These are phyloP conservation scores for Sphecodes monilicornis DNA, from an alignment of 2,888 invertebrate species.

Conservation along the genomic window DNA sequence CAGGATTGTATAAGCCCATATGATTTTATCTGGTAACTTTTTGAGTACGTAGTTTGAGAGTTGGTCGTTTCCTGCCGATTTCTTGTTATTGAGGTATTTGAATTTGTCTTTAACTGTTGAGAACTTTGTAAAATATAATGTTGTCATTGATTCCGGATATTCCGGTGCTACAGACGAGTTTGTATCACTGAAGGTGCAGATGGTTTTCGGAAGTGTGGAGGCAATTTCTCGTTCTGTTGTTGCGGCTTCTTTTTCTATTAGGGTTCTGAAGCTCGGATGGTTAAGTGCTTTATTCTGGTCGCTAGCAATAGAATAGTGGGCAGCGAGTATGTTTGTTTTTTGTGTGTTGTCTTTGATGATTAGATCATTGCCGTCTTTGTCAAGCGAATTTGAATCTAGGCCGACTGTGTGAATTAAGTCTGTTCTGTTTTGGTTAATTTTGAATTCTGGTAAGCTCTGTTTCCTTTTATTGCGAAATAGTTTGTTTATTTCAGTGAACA, in stretches of 20 bases:
- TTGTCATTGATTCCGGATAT: no score
- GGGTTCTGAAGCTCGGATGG: neutral
- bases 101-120: neutral
- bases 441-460: no score
- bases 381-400: neutral
- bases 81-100: neutral
- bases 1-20: neutral
- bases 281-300: neutral
- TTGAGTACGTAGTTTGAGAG: slow-evolving; percentile 5
- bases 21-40: slow-evolving; percentile 1
- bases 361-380: neutral
- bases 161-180: no score
- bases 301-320: no score
- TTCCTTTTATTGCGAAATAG: no score
- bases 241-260: neutral
- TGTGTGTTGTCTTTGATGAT: no score
- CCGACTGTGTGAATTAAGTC: neutral
- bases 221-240: neutral
- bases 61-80: slow-evolving; percentile 23
- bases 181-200: neutral
- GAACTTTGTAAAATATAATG: no score
- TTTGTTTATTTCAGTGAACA: no score
- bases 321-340: no score
- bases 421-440: neutral
- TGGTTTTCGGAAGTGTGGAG: neutral